Conservation (phyloP, 2,797 vertebrate species). For the Coregonus sp. region DNA sequence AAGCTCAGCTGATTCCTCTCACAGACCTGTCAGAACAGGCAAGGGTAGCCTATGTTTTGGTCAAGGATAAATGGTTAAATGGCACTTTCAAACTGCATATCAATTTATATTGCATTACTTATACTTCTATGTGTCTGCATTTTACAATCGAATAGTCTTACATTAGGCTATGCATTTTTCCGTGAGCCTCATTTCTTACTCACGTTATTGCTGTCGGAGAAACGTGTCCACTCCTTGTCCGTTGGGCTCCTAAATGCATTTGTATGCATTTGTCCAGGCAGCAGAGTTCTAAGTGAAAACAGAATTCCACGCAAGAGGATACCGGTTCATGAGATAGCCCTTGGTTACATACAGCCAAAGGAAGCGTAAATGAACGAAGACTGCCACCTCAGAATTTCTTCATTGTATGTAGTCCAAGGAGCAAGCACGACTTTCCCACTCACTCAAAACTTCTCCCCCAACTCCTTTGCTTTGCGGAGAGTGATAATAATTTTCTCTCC, state of each 20-base stretch:
- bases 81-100: neutral
- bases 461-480: constrained; percentile 44
- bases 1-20: neutral
- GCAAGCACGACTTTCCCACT: constrained; percentile 32
- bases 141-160: neutral
- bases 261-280: constrained; percentile 99
- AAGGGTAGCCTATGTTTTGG: constrained; percentile 1
- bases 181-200: constrained; percentile 65
- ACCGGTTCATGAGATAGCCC: constrained; percentile 80
- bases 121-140: neutral
- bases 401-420: constrained; percentile 63
- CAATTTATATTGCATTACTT: neutral
- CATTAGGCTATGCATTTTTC: neutral
- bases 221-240: constrained; percentile 96
- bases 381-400: constrained; percentile 68
- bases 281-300: constrained; percentile 91
- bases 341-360: constrained; percentile 64
- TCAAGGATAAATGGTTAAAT: neutral
- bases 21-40: constrained; percentile 1
- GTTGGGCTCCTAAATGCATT: constrained; percentile 99
- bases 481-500: constrained; percentile 16
- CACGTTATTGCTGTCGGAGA: constrained; percentile 87
- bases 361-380: constrained; percentile 45
- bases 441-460: constrained; percentile 29
- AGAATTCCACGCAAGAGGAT: constrained; percentile 81